phyloP scores from a whole-genome alignment of 2,113 vertebrate species.

The Pantherophis guttatus region DNA sequence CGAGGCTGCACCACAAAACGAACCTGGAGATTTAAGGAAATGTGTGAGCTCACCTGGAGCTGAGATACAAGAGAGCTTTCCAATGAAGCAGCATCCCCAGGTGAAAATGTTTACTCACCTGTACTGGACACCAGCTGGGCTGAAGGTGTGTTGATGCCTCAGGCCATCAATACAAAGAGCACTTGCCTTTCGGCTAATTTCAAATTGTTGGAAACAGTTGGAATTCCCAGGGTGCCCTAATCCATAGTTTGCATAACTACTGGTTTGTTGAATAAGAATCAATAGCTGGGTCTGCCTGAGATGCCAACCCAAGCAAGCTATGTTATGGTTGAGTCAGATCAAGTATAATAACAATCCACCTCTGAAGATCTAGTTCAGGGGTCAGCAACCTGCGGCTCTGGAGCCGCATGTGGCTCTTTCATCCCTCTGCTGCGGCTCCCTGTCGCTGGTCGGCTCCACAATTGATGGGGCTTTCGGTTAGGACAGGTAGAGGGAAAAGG shows the following conservation, averaged over 20 bases:
- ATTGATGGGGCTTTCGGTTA: too few species aligned
- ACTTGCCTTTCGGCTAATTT: background rate
- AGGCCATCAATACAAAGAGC: background rate
- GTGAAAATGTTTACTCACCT: background rate
- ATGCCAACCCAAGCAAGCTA: background rate
- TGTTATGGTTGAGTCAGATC: background rate
- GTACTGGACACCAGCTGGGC: too few species aligned
- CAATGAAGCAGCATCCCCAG: background rate
- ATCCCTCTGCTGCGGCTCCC: too few species aligned
- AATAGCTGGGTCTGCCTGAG: background rate
- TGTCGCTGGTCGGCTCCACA: too few species aligned
- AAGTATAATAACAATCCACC: background rate
- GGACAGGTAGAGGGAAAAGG: too few species aligned
- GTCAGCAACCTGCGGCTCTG: too few species aligned
- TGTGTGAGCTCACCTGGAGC: too few species aligned
- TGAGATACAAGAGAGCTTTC: background rate
- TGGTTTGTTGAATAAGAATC: background rate
- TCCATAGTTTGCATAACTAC: background rate
- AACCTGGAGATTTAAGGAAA: background rate
- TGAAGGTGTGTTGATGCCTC: background rate
- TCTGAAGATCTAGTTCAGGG: background rate
- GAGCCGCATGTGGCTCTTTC: too few species aligned
- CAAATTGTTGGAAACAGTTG: background rate
- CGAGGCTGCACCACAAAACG: background rate
- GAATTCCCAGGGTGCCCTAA: background rate